phyloP scores from a whole-genome alignment of 2,888 invertebrate species.

The Stenodema calcarata region DNA sequence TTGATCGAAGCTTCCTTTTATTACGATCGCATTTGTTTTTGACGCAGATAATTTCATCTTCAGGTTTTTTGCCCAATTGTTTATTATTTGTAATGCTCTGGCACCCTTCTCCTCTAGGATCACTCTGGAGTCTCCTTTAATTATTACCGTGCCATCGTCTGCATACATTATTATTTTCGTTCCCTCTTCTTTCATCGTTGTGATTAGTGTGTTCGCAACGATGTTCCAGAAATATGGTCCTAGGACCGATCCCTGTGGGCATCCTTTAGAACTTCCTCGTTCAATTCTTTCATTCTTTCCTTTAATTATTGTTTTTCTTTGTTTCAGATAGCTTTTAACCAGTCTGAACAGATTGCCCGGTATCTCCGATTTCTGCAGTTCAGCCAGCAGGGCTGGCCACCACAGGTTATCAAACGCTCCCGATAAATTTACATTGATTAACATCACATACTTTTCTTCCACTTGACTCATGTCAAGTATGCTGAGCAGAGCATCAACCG shows the following conservation, averaged over 20 bases:
- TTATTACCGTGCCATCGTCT: not conserved
- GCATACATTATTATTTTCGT: not conserved
- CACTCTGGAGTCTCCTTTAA: not conserved
- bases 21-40: not conserved
- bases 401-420: too few relatives aligned
- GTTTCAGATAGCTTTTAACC: too few relatives aligned
- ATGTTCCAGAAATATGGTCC: not conserved
- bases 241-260: conserved; percentile 3
- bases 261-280: not conserved
- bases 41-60: not conserved
- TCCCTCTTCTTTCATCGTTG: not conserved
- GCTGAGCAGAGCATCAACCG: not conserved
- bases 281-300: not conserved
- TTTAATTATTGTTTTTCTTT: not conserved
- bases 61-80: not conserved
- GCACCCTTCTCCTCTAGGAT: not conserved
- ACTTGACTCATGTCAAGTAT: too few relatives aligned
- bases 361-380: too few relatives aligned
- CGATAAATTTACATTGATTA: too few relatives aligned
- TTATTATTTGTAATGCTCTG: not conserved
- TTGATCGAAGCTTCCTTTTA: not conserved
- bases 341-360: not conserved
- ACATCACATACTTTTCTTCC: too few relatives aligned
- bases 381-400: not conserved
- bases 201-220: not conserved